phyloP scores from a whole-genome alignment of 1,140 invertebrate species.

The Holcopasites calliopsidis region DNA sequence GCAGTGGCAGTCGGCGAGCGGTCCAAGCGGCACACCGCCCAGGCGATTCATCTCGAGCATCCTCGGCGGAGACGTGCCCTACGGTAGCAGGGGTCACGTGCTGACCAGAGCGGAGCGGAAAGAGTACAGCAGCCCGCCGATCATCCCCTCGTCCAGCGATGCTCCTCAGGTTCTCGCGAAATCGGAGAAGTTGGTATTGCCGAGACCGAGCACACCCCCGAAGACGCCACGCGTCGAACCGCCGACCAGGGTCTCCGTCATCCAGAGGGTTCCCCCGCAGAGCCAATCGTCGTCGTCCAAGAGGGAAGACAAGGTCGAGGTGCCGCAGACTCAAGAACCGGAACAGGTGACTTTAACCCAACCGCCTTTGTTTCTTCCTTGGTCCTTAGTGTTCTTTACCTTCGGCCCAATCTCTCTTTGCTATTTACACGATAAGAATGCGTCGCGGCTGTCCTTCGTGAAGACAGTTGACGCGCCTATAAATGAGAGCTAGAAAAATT shows the following conservation, averaged over 20 bases:
- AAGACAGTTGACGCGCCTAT: no score
- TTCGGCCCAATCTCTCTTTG: no score
- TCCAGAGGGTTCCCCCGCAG: conserved; percentile 88
- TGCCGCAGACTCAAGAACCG: conserved; percentile 76
- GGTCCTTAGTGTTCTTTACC: not conserved
- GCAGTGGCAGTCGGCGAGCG: conserved; percentile 24
- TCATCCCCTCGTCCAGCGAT: conserved; percentile 76
- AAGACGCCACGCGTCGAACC: conserved; percentile 76
- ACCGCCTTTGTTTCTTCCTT: not conserved
- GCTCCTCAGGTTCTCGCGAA: conserved; percentile 74
- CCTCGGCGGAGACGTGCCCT: conserved; percentile 87
- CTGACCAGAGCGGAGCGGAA: conserved; percentile 89
- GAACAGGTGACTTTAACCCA: conserved; percentile 70
- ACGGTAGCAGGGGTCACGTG: conserved; percentile 86
- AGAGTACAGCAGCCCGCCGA: conserved; percentile 84
- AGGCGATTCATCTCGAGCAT: conserved; percentile 88
- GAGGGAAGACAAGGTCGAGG: conserved; percentile 72
- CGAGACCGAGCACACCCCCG: conserved; percentile 80
- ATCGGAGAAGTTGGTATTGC: conserved; percentile 79
- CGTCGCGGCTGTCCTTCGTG: not conserved
- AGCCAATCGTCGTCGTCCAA: conserved; percentile 71
- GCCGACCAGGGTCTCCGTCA: conserved; percentile 85
- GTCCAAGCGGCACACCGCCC: conserved; percentile 71
- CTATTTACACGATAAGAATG: no score
- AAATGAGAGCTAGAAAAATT: not conserved